These are phyloP conservation scores for Protodeltote pygarga DNA, from an alignment of 2,888 invertebrate species.

Conservation along the genomic window DNA sequence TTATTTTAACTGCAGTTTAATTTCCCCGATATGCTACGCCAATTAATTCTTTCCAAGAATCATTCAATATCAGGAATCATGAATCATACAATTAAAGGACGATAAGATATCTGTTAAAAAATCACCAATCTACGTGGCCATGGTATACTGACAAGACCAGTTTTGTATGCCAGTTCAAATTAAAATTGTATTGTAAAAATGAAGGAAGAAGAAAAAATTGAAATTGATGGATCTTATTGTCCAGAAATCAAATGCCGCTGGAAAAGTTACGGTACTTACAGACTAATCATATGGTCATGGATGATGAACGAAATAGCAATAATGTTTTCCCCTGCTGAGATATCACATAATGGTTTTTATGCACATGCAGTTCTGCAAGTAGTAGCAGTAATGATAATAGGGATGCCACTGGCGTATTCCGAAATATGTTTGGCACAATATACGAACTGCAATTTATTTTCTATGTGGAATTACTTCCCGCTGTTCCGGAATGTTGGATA, in stretches of 20 bases:
- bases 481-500: slow-evolving; percentile 71
- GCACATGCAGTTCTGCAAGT: slow-evolving; percentile 58
- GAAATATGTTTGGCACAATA: slow-evolving; percentile 79
- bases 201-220: slow-evolving; percentile 34
- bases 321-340: slow-evolving; percentile 60
- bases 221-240: slow-evolving; percentile 52
- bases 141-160: slow-evolving; percentile 1
- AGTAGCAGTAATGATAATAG: slow-evolving; percentile 65
- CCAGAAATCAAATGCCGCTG: slow-evolving; percentile 60
- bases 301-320: slow-evolving; percentile 74
- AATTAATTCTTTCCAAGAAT: slow-evolving; percentile 43
- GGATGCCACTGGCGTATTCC: slow-evolving; percentile 76
- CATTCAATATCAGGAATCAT: background rate
- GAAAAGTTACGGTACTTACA: slow-evolving; percentile 68
- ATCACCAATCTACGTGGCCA: slow-evolving; percentile 49
- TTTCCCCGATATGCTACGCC: slow-evolving; percentile 55
- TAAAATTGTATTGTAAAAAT: slow-evolving; percentile 19
- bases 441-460: slow-evolving; percentile 68
- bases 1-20: slow-evolving; percentile 76
- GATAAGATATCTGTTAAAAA: slow-evolving; percentile 24
- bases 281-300: slow-evolving; percentile 71
- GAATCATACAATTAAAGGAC: slow-evolving; percentile 18
- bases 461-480: slow-evolving; percentile 77
- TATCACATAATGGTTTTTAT: slow-evolving; percentile 71
- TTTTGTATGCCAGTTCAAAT: slow-evolving; percentile 17